phyloP scores from a whole-genome alignment of 2,113 vertebrate genomes.

The Rhadina sibilatrix region DNA sequence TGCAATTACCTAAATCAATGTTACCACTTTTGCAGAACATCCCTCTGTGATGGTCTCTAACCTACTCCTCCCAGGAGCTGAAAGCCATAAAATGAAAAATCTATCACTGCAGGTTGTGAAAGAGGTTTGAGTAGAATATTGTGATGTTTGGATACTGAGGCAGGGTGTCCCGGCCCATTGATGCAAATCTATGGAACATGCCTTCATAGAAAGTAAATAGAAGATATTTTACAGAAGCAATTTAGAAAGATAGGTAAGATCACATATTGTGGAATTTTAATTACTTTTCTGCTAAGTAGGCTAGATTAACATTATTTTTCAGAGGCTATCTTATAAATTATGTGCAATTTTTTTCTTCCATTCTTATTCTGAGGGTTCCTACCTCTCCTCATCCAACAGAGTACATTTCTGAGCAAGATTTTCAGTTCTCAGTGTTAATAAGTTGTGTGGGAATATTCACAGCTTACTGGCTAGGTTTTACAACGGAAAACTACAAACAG shows the following conservation, averaged over 20 bases:
- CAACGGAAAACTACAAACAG: neutral
- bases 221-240: neutral
- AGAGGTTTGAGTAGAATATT: neutral
- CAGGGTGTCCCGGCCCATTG: neutral
- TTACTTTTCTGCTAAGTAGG: neutral
- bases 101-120: neutral
- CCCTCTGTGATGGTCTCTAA: neutral
- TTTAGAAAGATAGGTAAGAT: neutral
- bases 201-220: neutral
- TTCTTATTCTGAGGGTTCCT: neutral
- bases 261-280: neutral
- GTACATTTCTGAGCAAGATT: neutral
- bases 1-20: neutral
- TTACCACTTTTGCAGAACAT: neutral
- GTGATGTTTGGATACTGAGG: neutral
- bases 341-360: neutral
- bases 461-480: neutral
- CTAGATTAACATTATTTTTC: neutral
- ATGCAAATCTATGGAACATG: neutral
- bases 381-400: neutral
- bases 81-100: neutral
- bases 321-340: neutral
- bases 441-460: neutral
- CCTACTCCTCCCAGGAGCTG: neutral
- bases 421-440: neutral